A percentile compares a stretch with the other conserved stretches of the same genome.
phyloP scores from a whole-genome alignment of 2,888 invertebrate genomes.

The Nezara viridula region DNA sequence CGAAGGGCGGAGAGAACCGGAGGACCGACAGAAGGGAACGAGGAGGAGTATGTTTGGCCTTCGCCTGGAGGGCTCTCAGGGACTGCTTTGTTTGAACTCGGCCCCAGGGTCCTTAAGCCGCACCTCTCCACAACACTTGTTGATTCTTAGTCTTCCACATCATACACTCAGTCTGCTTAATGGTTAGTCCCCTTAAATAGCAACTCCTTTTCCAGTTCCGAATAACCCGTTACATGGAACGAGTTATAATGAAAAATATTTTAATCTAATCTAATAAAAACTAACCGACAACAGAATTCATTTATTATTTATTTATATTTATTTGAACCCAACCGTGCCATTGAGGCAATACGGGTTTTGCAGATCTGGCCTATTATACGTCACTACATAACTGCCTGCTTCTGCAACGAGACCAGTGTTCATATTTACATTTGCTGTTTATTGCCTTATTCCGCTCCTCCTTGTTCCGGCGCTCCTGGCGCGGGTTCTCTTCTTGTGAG shows the following conservation, averaged over 20 bases:
- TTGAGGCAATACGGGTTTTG: no score
- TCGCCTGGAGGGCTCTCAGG: neutral
- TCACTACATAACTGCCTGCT: no score
- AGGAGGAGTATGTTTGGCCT: neutral
- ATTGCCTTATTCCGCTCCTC: no score
- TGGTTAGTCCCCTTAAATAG: neutral
- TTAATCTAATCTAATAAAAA: no score
- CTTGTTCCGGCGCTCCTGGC: no score
- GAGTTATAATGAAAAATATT: neutral
- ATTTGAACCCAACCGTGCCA: no score
- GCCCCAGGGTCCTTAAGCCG: neutral
- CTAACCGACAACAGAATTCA: no score
- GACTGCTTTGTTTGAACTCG: neutral
- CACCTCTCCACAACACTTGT: neutral
- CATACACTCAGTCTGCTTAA: neutral
- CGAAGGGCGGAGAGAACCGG: neutral
- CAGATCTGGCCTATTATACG: no score
- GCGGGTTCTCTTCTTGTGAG: no score
- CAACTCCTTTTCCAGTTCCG: neutral
- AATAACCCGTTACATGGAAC: neutral
- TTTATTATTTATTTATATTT: no score
- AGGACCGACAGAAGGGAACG: neutral
- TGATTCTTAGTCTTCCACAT: constrained; percentile 3
- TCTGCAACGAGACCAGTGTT: no score
- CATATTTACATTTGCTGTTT: no score